A percentile compares a stretch with the other conserved stretches of the same genome.
Conservation (phyloP, 2,113 vertebrate genomes). For the Hystrix cristata region DNA sequence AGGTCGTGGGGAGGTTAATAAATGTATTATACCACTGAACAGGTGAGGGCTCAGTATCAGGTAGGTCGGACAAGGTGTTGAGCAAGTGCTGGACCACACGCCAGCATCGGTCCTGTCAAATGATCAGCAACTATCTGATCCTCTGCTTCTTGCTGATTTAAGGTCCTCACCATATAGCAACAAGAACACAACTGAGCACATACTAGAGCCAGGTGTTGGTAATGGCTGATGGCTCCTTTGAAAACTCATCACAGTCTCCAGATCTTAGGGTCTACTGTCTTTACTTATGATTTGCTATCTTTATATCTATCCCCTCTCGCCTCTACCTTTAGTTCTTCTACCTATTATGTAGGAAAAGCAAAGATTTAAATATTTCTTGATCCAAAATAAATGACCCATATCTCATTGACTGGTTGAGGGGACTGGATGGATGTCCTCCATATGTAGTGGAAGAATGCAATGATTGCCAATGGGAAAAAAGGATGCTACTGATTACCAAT, state of each 20-base stretch:
- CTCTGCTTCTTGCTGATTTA: not conserved
- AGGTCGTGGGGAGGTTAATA: not conserved
- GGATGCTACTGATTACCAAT: not conserved
- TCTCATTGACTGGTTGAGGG: not conserved
- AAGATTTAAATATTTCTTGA: not conserved
- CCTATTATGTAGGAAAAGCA: not conserved
- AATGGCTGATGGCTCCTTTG: not conserved
- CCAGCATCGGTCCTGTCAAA: no score
- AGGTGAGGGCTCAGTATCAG: not conserved
- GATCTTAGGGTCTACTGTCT: not conserved
- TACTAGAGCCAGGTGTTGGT: not conserved
- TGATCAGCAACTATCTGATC: not conserved
- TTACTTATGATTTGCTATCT: not conserved
- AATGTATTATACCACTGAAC: not conserved
- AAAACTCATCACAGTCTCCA: not conserved
- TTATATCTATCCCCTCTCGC: not conserved
- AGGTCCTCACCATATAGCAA: not conserved
- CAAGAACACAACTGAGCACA: not conserved
- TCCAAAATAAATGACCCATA: not conserved
- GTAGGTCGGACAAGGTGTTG: accelerated
- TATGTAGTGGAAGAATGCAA: not conserved
- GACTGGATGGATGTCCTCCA: not conserved
- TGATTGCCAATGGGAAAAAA: not conserved
- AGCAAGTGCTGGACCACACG: not conserved
- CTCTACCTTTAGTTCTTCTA: not conserved